A percentile compares a stretch with the other conserved stretches of the same genome.
These are phyloP conservation scores for Nomada ferruginata DNA, from an alignment of 2,888 invertebrate species.

Conservation along the genomic window DNA sequence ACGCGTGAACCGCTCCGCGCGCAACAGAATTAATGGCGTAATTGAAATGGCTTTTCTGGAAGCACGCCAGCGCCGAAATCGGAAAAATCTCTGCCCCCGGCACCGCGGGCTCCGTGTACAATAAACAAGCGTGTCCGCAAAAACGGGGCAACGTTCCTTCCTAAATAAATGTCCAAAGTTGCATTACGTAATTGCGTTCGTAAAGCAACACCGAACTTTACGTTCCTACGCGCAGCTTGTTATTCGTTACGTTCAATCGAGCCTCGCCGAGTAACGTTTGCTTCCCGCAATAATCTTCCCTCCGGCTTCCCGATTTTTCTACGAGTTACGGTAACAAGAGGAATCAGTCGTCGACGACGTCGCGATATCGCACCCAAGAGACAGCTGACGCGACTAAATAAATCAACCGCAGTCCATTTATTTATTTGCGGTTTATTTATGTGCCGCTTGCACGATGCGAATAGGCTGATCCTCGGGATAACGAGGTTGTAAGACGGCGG, in stretches of 20 bases:
- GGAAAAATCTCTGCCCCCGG: constrained; percentile 21
- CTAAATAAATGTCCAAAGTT: constrained; percentile 9
- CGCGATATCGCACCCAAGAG: constrained; percentile 16
- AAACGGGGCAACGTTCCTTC: not conserved
- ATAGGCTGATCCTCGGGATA: constrained; percentile 69
- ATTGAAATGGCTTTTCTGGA: constrained; percentile 58
- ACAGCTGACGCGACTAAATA: constrained; percentile 49
- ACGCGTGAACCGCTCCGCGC: constrained; percentile 9
- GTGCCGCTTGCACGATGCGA: constrained; percentile 18
- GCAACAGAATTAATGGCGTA: constrained; percentile 28
- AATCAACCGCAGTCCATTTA: constrained; percentile 28
- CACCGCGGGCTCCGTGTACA: not conserved
- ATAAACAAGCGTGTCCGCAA: constrained; percentile 18
- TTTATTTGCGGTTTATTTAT: constrained; percentile 24
- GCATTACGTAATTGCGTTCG: constrained; percentile 14
- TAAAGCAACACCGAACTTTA: not conserved
- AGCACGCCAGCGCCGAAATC: constrained; percentile 29
- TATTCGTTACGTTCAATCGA: not conserved
- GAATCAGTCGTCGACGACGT: constrained; percentile 40
- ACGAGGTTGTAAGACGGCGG: constrained; percentile 75
- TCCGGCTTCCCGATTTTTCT: no score
- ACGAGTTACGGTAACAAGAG: not conserved
- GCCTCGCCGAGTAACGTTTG: no score
- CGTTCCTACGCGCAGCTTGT: not conserved
- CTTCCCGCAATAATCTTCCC: no score